A percentile compares a stretch with the other conserved stretches of the same genome.
Conservation (phyloP, 2,888 invertebrate species). For the Vesta saturnalis region DNA sequence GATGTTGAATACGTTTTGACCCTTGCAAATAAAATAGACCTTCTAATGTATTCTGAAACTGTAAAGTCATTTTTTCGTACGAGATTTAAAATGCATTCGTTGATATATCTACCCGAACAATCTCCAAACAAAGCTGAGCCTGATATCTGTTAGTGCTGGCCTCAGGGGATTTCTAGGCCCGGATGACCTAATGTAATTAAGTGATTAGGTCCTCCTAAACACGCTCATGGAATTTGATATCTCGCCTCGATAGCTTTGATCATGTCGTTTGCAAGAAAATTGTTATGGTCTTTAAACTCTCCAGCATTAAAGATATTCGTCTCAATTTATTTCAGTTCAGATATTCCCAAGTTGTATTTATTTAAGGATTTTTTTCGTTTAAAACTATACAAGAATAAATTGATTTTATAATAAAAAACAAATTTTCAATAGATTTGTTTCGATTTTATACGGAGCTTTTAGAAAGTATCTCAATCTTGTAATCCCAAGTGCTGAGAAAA, state of each 20-base stretch:
- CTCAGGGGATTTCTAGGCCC: conserved; percentile 34
- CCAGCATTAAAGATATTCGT: background rate
- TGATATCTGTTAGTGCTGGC: conserved; percentile 37
- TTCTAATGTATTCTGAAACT: no score
- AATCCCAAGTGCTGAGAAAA: conserved; percentile 16
- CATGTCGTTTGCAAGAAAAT: conserved; percentile 38
- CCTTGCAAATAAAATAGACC: no score
- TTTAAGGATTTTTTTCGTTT: background rate
- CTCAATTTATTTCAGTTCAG: conserved; percentile 2
- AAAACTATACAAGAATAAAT: background rate
- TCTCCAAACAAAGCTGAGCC: conserved; percentile 40
- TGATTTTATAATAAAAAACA: background rate
- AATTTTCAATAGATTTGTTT: conserved; percentile 19
- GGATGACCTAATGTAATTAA: conserved; percentile 47
- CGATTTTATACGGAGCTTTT: conserved; percentile 19
- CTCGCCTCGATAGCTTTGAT: conserved; percentile 36
- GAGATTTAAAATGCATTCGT: conserved; percentile 27
- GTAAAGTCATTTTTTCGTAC: conserved; percentile 16
- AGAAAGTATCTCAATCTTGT: conserved; percentile 17
- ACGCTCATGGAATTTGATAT: conserved; percentile 42
- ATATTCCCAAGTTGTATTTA: background rate
- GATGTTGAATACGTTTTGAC: no score
- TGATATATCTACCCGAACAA: conserved; percentile 38
- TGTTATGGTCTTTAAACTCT: conserved; percentile 28
- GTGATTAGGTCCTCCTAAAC: conserved; percentile 45